phyloP scores from a whole-genome alignment of 1,140 invertebrate species.

The Sycobia sp. region DNA sequence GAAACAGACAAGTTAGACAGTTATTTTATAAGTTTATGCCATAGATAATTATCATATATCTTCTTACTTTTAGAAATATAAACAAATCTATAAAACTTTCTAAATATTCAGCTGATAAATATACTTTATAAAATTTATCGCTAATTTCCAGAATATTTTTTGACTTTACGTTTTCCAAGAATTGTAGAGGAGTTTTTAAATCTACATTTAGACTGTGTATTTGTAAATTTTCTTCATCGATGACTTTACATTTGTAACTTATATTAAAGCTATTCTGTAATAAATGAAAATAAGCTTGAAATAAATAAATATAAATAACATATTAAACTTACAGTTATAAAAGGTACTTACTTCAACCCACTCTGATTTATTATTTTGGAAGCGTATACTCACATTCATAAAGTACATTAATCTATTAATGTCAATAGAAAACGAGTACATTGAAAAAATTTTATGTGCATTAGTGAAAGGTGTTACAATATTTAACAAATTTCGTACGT shows the following conservation, averaged over 20 bases:
- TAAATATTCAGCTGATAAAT: conserved; percentile 57
- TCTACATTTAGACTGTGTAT: conserved; percentile 59
- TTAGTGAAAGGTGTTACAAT: conserved; percentile 68
- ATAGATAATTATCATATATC: too few species aligned
- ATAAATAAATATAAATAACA: conserved; percentile 1
- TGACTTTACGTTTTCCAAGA: conserved; percentile 59
- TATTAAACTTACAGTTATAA: background rate
- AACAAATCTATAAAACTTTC: conserved; percentile 56
- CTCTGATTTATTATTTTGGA: conserved; percentile 62
- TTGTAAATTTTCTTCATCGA: conserved; percentile 55
- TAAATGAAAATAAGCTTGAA: conserved; percentile 9
- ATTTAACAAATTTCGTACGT: conserved; percentile 70
- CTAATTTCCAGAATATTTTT: conserved; percentile 60
- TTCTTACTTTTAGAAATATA: conserved; percentile 60
- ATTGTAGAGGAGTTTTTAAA: conserved; percentile 63
- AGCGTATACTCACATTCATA: conserved; percentile 60
- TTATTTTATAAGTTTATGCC: too few species aligned
- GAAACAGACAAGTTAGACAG: too few species aligned
- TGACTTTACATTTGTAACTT: conserved; percentile 61
- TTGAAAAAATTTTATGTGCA: conserved; percentile 66
- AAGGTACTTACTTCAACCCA: conserved; percentile 64
- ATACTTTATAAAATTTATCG: conserved; percentile 61
- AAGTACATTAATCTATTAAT: conserved; percentile 64
- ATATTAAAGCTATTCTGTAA: conserved; percentile 54
- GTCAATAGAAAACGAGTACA: conserved; percentile 66